Base-by-base conservation (phyloP, 1,140 invertebrate species). In the Aricia agestis region DNA sequence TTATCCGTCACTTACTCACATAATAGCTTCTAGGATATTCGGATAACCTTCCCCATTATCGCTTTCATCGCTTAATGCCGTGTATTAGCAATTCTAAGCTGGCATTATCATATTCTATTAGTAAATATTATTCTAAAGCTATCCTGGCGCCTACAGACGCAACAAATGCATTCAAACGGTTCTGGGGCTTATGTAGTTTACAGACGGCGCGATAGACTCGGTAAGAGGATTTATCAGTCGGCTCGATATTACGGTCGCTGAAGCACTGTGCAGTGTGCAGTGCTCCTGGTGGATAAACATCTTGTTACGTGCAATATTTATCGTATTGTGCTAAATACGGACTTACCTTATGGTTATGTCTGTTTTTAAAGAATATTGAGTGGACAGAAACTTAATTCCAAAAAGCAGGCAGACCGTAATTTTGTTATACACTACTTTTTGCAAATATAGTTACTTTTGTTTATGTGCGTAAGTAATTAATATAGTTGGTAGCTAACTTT, bases 21-120 rank as follows among this genome's bases (percentile, higher is more conserved):
- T 52, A 13, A 52, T 15, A 52, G 9, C 45, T 2, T 13, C 10
- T 15, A 13, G 45, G 9, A 9, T 52, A 52, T 52, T 52, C 45
- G 10, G 45, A 52, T 52, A 11, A 11, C 45, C 11, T 52, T 52
- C 13, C 11, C 10, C 45, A 52, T 15, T 9, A 2, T 15, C 45
- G 9, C 13, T 52, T 13, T 52, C 45, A 52, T 52, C 45, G 13
- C 45, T 4, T 52, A 52, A 52, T 6, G 59, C 59, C 18, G 10
- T 9, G 59, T 25, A 63, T 63, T 63, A 63, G 18, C 59, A 63
- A 63, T 18, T 63, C 59, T 19, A 63, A 63, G 18, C 19, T 25
- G 19, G 59, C 59, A 63, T 63, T 63, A 63, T 63, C 59, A 18
- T 63, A 63, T 52, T 52, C 45, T 63, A 63, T 19, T 19, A 25